These are phyloP conservation scores for Ctenomys sociabilis DNA, from an alignment of 2,113 vertebrate genomes.

Conservation along the genomic window DNA sequence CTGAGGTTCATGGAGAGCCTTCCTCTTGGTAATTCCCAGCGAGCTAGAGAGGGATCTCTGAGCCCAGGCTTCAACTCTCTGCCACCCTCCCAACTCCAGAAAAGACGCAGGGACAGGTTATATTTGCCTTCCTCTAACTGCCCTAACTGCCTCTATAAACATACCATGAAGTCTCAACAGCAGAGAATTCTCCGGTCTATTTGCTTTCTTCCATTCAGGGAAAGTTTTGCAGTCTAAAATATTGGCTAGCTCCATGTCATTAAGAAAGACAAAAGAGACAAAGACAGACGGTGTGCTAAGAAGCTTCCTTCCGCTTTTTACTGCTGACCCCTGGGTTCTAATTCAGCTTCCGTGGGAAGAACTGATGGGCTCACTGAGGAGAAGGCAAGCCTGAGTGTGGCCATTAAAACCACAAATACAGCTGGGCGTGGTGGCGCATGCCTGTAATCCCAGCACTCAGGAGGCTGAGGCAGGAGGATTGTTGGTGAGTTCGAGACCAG, in stretches of 20 bases:
- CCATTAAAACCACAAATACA: not conserved
- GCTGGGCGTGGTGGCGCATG: too few relatives aligned
- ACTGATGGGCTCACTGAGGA: not conserved
- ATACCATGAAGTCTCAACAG: slow-evolving; percentile 22
- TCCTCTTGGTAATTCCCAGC: not conserved
- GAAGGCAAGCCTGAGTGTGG: not conserved
- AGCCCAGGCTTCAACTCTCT: not conserved
- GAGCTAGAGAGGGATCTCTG: not conserved
- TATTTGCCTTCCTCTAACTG: slow-evolving; percentile 11
- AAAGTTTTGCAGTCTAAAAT: slow-evolving; percentile 11
- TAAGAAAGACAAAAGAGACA: not conserved
- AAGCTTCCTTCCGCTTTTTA: not conserved
- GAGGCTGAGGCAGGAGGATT: too few relatives aligned
- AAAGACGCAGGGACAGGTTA: not conserved
- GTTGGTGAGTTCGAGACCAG: too few relatives aligned
- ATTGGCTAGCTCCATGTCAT: not conserved
- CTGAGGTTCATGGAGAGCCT: not conserved
- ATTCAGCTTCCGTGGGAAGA: slow-evolving; percentile 24
- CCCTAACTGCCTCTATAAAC: not conserved
- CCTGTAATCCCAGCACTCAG: too few relatives aligned
- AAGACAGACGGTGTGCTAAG: not conserved
- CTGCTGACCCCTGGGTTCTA: not conserved
- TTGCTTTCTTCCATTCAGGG: not conserved
- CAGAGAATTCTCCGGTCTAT: not conserved
- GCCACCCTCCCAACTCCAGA: not conserved